Evolutionary conservation across 2,888 invertebrate genomes (phyloP).

Genomic region (Cabera pusaria): DNA sequence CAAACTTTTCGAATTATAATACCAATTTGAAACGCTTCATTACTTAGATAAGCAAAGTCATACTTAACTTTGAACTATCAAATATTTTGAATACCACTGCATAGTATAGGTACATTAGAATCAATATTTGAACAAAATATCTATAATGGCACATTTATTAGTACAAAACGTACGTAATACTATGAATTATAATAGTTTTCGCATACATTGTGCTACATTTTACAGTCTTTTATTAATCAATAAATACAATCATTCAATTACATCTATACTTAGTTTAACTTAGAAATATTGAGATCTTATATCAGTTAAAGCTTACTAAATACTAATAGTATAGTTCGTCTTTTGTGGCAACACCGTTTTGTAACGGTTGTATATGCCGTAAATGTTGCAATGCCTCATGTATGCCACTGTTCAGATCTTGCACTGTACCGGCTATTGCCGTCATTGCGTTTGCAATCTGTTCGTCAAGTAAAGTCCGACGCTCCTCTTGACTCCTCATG

Average conservation of each 20-base stretch:
- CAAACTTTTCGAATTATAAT: too few relatives aligned
- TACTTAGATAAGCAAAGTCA: too few relatives aligned
- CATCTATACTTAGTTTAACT: too few relatives aligned
- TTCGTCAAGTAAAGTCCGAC: slow-evolving; percentile 53
- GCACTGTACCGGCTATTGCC: slow-evolving; percentile 58
- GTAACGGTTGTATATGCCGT: slow-evolving; percentile 42
- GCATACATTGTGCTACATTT: not conserved
- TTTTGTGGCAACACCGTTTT: slow-evolving; percentile 49
- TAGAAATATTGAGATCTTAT: slow-evolving; percentile 17
- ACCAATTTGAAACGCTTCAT: too few relatives aligned
- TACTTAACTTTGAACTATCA: slow-evolving; percentile 23
- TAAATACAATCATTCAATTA: too few relatives aligned
- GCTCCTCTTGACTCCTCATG: slow-evolving; percentile 59
- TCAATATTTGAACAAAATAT: not conserved
- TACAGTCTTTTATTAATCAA: not conserved
- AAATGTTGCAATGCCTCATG: slow-evolving; percentile 59
- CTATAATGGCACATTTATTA: slow-evolving; percentile 14
- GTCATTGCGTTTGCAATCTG: slow-evolving; percentile 57
- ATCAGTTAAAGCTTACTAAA: slow-evolving; percentile 11
- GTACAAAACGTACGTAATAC: slow-evolving; percentile 1
- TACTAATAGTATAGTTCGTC: slow-evolving; percentile 45
- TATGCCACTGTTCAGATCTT: slow-evolving; percentile 60
- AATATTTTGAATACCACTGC: slow-evolving; percentile 32
- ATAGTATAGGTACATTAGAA: slow-evolving; percentile 6
- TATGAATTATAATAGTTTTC: slow-evolving; percentile 7